Conservation (phyloP, 2,888 invertebrate genomes). For the Xanthorhoe spadicearia region DNA sequence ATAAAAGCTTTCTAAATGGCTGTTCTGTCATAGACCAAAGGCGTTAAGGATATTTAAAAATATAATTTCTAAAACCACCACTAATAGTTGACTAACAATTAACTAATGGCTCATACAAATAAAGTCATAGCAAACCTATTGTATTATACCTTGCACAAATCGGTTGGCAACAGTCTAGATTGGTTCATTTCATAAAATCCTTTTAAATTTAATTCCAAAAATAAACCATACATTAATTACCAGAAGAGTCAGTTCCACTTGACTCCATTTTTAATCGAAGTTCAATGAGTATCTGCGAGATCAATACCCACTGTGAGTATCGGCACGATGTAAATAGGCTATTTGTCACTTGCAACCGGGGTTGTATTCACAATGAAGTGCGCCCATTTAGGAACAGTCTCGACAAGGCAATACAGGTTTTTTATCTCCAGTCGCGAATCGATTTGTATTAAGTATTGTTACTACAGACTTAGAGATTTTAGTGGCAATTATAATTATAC, state of each 20-base stretch:
- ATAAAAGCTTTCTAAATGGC: too few relatives aligned
- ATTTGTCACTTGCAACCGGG: conserved; percentile 63
- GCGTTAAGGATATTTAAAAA: too few relatives aligned
- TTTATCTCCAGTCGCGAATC: conserved; percentile 37
- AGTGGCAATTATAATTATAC: too few relatives aligned
- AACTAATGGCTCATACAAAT: too few relatives aligned
- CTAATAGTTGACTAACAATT: too few relatives aligned
- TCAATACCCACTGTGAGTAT: conserved; percentile 49
- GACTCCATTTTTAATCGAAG: conserved; percentile 11
- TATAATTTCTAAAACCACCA: too few relatives aligned
- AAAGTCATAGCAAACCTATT: too few relatives aligned
- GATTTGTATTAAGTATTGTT: conserved; percentile 10
- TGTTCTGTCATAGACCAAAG: too few relatives aligned
- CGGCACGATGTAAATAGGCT: conserved; percentile 60
- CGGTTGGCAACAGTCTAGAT: background rate
- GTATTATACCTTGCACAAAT: too few relatives aligned
- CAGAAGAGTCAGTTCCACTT: conserved; percentile 9
- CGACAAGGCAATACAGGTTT: conserved; percentile 46
- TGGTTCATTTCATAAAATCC: background rate
- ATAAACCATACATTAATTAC: background rate
- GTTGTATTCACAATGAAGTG: conserved; percentile 55
- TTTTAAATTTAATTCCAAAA: background rate
- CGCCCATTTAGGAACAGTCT: conserved; percentile 50
- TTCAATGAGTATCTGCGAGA: conserved; percentile 3
- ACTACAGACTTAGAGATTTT: background rate